Evolutionary conservation across 2,888 invertebrate genomes (phyloP), one percentile per base, ranked within the genome.

Genomic region (Eristalis arbustorum): DNA sequence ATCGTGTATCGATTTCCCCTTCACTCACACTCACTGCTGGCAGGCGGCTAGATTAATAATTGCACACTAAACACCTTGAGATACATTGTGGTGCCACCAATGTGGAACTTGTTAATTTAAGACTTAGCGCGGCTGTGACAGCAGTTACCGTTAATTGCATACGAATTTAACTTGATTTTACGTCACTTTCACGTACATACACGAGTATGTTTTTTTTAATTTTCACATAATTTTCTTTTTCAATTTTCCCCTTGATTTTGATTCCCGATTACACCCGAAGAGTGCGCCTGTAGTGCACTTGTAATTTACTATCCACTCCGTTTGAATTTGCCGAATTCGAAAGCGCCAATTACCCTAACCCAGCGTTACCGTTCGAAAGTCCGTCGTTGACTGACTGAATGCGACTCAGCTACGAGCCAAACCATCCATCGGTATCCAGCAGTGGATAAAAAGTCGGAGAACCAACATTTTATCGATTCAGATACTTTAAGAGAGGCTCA

Each of bases 311-410:
- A 71, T 71, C 22, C 40, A 57, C 23, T 82, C 13, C 57, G 64
- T 25, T 68, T 56, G 6, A 25, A 63, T 14, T 31, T 64, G 28
- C 37, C 72, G 63, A 73, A 64, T 66, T 63, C 34, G 34, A 78
- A 37, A 56, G 34, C 62, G 71, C 59, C 71, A 67, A n/a, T 75
- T 68, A 62, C 42, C 62, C 56, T 61, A 68, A 62, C 62, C 66
- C 73, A 74, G 57, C 57, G 40, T 72, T 68, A 49, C 49, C 63
- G 79, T 75, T 79, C 72, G 87, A 79, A 75, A 75, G 78, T 72
- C 83, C 87, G 78, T 79, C 87, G 83, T 82, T 62, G 71, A 87
- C 85, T 85, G 73, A 69, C 42, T 34, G 42, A 59, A 68, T 34
- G 14, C 25, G 68, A 68, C 62, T 64, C 22, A 14, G 49, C n/a